Percentiles rank a stretch among this genome's conserved stretches.
These are phyloP conservation scores for Heloderma charlesbogerti DNA, from an alignment of 2,113 vertebrate genomes.

Conservation along the genomic window DNA sequence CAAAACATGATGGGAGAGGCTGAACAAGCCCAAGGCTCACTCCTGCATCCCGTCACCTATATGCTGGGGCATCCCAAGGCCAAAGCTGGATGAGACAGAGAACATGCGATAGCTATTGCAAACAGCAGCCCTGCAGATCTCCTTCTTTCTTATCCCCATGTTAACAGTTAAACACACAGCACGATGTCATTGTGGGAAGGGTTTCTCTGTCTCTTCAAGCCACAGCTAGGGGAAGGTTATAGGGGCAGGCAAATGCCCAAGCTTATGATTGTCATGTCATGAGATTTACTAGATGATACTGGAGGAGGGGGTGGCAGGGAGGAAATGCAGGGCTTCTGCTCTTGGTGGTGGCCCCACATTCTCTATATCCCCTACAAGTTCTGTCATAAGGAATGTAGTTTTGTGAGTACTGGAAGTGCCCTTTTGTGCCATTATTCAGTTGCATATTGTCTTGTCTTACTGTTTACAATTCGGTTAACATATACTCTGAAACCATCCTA, in stretches of 20 bases:
- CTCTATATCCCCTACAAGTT: no score
- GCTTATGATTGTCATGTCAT: not conserved
- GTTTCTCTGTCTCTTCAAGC: not conserved
- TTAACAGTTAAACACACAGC: not conserved
- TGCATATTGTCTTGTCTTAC: not conserved
- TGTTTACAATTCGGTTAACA: not conserved
- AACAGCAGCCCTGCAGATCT: not conserved
- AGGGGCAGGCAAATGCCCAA: not conserved
- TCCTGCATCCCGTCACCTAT: no score
- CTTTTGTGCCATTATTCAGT: not conserved
- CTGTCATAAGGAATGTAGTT: no score
- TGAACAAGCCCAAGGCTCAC: not conserved
- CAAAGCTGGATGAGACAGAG: not conserved
- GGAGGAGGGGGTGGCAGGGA: not conserved
- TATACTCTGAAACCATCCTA: not conserved
- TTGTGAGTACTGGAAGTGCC: not conserved
- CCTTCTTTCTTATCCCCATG: not conserved
- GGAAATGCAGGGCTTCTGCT: not conserved
- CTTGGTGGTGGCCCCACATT: not conserved
- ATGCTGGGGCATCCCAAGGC: not conserved
- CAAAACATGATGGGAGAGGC: not conserved
- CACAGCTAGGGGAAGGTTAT: not conserved
- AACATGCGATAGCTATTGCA: not conserved
- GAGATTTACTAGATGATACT: not conserved
- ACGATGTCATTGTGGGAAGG: no score